Base-by-base conservation (phyloP, 2,888 invertebrate species). In the Deroplatys truncata region DNA sequence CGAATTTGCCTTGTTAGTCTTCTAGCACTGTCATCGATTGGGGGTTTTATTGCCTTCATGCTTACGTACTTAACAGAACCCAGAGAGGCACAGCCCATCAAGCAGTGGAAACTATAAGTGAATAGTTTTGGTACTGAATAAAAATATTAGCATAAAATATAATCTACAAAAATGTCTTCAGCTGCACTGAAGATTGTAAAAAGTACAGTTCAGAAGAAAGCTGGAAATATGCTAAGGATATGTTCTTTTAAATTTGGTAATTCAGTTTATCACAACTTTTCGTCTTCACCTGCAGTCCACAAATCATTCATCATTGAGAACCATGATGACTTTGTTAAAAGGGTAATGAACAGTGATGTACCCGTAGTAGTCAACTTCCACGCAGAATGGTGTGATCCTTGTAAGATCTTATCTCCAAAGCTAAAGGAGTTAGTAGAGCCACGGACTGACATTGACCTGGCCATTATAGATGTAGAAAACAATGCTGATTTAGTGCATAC, bases 361-460 rank as follows among this genome's bases (percentile, higher is more conserved):
- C 97, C 98, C 56, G 98, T 98, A n/a, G 97, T 98, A 93, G 97
- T 98, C 0, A 98, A 98, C 93, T 98, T 98, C 92, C 98, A 98
- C 92, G 98, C 98, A 0, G 97, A 98, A 91, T 98, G 98, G 98
- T 98, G 98, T 92, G 97, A 97, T 93, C 98, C 98, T 0, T 98
- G 98, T 93, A 97, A 97, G 93, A 97, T 97, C 92, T 94, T 98
- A 25, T 98, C 98, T 0, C 98, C 98, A 2, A 97, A 97, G 93
- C 95, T 98, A 93, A 95, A 95, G 92, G 97, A 97, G 92, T 93
- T 98, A 88, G 95, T 98, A 56, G 96, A 96, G 91, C 96, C 96
- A 2, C 95, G 96, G 88, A 94, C 95, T 15, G 95, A 96, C 92
- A 94, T 98, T 88, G 96, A 98, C 93, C 94, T 98, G 91, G 98